These are phyloP conservation scores for Meghimatium bilineatum DNA, from an alignment of 2,888 invertebrate species.

Conservation along the genomic window DNA sequence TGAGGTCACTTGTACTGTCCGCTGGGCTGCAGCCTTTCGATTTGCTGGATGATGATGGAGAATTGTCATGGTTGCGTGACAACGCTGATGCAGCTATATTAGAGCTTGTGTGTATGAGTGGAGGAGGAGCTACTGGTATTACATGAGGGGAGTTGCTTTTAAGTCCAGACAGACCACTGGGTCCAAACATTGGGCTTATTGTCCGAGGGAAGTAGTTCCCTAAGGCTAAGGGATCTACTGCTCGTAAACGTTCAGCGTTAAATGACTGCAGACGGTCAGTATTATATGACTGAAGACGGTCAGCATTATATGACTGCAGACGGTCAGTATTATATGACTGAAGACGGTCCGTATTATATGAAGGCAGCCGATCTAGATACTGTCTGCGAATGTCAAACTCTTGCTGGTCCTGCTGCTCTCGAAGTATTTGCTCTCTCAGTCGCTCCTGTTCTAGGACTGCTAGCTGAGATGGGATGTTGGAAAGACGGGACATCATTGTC, in stretches of 20 bases:
- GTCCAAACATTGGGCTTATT: conserved; percentile 65
- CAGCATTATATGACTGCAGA: conserved; percentile 56
- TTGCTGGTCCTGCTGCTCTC: conserved; percentile 53
- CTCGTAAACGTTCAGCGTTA: conserved; percentile 46
- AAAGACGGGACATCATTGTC: conserved; percentile 55
- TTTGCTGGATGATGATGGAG: conserved; percentile 61
- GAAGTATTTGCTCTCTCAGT: conserved; percentile 61
- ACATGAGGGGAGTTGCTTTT: conserved; percentile 68
- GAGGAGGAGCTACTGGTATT: conserved; percentile 64
- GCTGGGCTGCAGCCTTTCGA: conserved; percentile 65
- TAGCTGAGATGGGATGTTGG: conserved; percentile 54
- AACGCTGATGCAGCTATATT: conserved; percentile 27
- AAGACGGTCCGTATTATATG: conserved; percentile 51
- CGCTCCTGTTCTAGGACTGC: conserved; percentile 62
- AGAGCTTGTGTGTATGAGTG: conserved; percentile 67
- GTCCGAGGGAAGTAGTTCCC: conserved; percentile 59
- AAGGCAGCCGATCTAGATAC: conserved; percentile 64
- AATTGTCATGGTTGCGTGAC: conserved; percentile 63
- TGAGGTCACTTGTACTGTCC: conserved; percentile 65
- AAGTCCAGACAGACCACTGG: conserved; percentile 47
- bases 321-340: no score
- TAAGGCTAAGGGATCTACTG: conserved; percentile 38
- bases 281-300: no score
- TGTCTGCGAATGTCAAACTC: conserved; percentile 56
- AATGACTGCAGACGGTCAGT: conserved; percentile 61